Conservation (phyloP, 1,140 invertebrate genomes). For the Charaxes varanes region DNA sequence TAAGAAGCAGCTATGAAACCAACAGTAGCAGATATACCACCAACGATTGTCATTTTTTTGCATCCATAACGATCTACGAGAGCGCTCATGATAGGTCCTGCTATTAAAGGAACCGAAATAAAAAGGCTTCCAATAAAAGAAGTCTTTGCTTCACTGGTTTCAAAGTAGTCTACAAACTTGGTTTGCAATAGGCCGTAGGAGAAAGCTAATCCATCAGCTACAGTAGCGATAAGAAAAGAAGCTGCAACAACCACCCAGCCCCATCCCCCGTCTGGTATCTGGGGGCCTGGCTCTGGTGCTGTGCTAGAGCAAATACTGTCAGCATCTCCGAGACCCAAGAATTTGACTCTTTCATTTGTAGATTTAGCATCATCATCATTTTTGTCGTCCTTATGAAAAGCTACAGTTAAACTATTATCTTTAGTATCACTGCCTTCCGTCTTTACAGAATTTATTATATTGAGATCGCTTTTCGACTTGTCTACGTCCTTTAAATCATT, state of each 20-base stretch:
- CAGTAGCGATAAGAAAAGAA: slow-evolving; percentile 89
- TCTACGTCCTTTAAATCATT: slow-evolving; percentile 32
- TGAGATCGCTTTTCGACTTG: slow-evolving; percentile 49
- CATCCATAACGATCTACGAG: slow-evolving; percentile 93
- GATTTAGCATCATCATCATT: slow-evolving; percentile 52
- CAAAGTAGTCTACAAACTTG: slow-evolving; percentile 88
- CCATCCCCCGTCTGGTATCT: slow-evolving; percentile 84
- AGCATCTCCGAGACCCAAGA: slow-evolving; percentile 66
- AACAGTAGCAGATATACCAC: slow-evolving; percentile 82
- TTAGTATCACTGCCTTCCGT: slow-evolving; percentile 37
- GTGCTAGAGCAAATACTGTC: slow-evolving; percentile 71
- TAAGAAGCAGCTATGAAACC: slow-evolving; percentile 88
- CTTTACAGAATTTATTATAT: slow-evolving; percentile 57
- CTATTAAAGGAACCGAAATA: slow-evolving; percentile 90
- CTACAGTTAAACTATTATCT: slow-evolving; percentile 39
- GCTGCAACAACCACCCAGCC: slow-evolving; percentile 93
- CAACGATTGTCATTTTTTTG: slow-evolving; percentile 86
- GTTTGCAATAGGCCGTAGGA: slow-evolving; percentile 93
- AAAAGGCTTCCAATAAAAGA: slow-evolving; percentile 92
- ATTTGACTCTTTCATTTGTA: slow-evolving; percentile 68
- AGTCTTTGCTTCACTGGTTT: slow-evolving; percentile 85
- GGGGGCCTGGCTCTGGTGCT: slow-evolving; percentile 62
- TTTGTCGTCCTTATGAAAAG: slow-evolving; percentile 47
- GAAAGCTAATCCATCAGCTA: slow-evolving; percentile 94
- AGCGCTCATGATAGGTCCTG: slow-evolving; percentile 90